A percentile compares a stretch with the other conserved stretches of the same genome.
phyloP scores from a whole-genome alignment of 2,113 vertebrate genomes.

The Bubo blakistoni region DNA sequence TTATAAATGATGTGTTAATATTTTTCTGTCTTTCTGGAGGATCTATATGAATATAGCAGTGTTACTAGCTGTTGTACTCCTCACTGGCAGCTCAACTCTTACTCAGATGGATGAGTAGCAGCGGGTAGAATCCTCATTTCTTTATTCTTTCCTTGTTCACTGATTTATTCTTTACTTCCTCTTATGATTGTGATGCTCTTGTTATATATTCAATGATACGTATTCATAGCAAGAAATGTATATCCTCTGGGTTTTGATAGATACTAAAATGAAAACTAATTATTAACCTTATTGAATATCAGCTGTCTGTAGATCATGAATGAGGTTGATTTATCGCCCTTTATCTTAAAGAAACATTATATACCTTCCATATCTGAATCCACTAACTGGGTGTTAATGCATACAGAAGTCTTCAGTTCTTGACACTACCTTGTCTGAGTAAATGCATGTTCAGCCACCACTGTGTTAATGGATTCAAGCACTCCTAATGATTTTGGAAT shows the following conservation, averaged over 20 bases:
- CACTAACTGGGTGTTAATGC: background rate
- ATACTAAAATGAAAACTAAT: background rate
- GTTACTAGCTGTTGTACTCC: background rate
- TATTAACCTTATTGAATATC: background rate
- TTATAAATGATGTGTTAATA: background rate
- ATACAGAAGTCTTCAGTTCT: background rate
- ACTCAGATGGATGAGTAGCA: background rate
- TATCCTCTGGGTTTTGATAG: background rate
- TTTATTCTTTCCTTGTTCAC: background rate
- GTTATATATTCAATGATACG: background rate
- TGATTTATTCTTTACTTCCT: background rate
- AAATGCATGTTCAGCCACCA: background rate
- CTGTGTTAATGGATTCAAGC: background rate
- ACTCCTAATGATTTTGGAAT: slow-evolving; percentile 21
- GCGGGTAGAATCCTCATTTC: background rate
- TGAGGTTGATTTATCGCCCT: background rate
- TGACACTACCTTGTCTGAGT: background rate
- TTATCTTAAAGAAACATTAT: background rate
- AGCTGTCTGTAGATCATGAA: background rate
- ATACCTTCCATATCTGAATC: background rate
- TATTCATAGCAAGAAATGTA: background rate
- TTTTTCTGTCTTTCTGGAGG: background rate
- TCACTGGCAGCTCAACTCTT: background rate
- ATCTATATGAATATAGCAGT: background rate
- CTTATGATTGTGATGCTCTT: background rate